These are phyloP conservation scores for Calameuta filiformis DNA, from an alignment of 2,888 invertebrate genomes.

Conservation along the genomic window DNA sequence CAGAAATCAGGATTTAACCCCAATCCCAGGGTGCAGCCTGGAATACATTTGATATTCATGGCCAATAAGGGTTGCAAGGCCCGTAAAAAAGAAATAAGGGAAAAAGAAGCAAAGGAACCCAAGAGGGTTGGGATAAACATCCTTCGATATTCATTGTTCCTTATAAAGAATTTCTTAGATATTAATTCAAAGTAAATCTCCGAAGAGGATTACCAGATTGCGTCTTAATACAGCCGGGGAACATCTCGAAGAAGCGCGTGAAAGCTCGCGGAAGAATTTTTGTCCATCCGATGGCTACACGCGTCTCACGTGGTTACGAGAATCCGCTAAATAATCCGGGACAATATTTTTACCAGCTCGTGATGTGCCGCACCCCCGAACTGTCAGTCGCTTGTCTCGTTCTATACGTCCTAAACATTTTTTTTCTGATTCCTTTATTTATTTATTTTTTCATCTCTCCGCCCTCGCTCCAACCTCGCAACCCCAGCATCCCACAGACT, in stretches of 20 bases:
- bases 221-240: not conserved
- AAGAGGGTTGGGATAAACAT: not conserved
- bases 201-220: not conserved
- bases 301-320: not conserved
- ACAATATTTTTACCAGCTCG: not conserved
- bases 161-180: not conserved
- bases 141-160: constrained; percentile 1
- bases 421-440: constrained; percentile 14
- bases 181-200: constrained; percentile 2
- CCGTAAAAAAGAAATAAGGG: constrained; percentile 11
- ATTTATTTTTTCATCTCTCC: constrained; percentile 7
- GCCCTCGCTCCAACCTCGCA: not conserved
- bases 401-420: constrained; percentile 5
- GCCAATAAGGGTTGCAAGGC: not conserved
- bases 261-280: constrained; percentile 11
- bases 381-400: constrained; percentile 22
- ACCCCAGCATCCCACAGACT: not conserved
- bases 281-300: not conserved
- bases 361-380: not conserved
- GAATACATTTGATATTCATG: constrained; percentile 13
- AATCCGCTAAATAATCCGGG: constrained; percentile 4
- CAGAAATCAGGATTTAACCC: constrained; percentile 20
- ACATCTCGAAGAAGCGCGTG: not conserved
- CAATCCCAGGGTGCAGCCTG: constrained; percentile 15
- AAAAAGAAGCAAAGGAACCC: constrained; percentile 10